These are phyloP conservation scores for Ammospiza caudacuta DNA, from an alignment of 2,113 vertebrate species.

Conservation along the genomic window DNA sequence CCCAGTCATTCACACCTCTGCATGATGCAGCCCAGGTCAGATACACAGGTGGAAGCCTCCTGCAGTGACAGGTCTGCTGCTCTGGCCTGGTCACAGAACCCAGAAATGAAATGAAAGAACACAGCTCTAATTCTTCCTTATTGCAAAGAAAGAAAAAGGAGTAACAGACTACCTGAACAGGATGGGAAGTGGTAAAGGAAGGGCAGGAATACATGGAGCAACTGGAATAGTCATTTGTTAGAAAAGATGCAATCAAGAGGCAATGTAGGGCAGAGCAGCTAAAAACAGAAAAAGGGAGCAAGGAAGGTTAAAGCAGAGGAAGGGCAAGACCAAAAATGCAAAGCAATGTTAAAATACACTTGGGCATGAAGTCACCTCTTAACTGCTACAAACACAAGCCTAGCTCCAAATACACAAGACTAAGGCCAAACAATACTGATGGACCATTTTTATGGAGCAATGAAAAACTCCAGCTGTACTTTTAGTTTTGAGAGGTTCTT, in stretches of 20 bases:
- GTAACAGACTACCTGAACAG: neutral
- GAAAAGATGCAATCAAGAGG: neutral
- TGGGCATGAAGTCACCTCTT: neutral
- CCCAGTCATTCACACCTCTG: neutral
- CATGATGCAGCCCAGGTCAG: neutral
- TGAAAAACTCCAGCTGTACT: neutral
- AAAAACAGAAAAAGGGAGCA: constrained; percentile 30
- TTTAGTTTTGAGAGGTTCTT: neutral
- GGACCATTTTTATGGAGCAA: neutral
- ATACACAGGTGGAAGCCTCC: neutral
- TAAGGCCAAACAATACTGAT: neutral
- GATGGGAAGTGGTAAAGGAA: neutral
- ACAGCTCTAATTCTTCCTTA: neutral
- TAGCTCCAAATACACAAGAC: neutral
- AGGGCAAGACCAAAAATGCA: constrained; percentile 8
- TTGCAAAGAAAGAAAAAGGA: neutral
- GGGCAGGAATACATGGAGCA: neutral
- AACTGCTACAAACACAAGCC: neutral
- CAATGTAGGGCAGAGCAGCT: constrained; percentile 46
- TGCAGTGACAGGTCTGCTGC: neutral
- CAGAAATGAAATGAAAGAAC: neutral
- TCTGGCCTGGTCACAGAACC: neutral
- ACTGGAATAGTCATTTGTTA: neutral
- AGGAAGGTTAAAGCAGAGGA: constrained; percentile 30
- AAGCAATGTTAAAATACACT: neutral